Percentiles rank a stretch among this genome's conserved stretches.
Evolutionary conservation across 2,888 invertebrate species (phyloP).

Genomic region (Scotopteryx bipunctaria): DNA sequence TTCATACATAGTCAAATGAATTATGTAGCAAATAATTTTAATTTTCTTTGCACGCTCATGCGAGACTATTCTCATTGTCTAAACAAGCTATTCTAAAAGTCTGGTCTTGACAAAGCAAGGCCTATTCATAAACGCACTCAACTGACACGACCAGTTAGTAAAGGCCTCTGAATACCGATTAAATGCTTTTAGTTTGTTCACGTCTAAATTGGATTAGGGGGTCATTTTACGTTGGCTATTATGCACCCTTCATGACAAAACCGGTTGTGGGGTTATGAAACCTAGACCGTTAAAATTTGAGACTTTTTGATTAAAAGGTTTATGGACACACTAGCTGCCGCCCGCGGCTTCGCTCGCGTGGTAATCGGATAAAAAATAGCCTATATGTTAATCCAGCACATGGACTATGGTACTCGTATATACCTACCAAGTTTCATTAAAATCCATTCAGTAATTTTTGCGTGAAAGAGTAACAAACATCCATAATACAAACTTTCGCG

Average conservation of each 20-base stretch:
- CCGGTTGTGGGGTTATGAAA: constrained; percentile 17
- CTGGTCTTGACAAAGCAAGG: constrained; percentile 46
- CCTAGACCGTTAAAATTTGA: too few relatives aligned
- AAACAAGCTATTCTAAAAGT: constrained; percentile 41
- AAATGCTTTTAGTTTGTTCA: constrained; percentile 22
- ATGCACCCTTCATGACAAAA: constrained; percentile 50
- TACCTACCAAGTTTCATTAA: too few relatives aligned
- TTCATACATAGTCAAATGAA: too few relatives aligned
- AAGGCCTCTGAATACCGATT: constrained; percentile 40
- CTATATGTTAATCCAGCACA: too few relatives aligned
- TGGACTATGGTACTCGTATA: too few relatives aligned
- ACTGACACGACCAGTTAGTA: constrained; percentile 44
- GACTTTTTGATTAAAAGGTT: too few relatives aligned
- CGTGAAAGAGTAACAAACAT: too few relatives aligned
- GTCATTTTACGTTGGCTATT: constrained; percentile 46
- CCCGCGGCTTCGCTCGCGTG: too few relatives aligned
- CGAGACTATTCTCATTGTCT: constrained; percentile 36
- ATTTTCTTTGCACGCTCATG: not conserved
- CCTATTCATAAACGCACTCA: constrained; percentile 51
- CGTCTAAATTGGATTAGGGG: constrained; percentile 46
- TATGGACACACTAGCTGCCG: too few relatives aligned
- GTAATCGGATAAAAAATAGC: too few relatives aligned
- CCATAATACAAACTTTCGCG: too few relatives aligned
- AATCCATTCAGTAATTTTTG: too few relatives aligned
- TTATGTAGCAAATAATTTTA: not conserved